Evolutionary conservation across 2,888 invertebrate species (phyloP), one percentile per base, ranked within the genome.

Genomic region (Villa cingulata): DNA sequence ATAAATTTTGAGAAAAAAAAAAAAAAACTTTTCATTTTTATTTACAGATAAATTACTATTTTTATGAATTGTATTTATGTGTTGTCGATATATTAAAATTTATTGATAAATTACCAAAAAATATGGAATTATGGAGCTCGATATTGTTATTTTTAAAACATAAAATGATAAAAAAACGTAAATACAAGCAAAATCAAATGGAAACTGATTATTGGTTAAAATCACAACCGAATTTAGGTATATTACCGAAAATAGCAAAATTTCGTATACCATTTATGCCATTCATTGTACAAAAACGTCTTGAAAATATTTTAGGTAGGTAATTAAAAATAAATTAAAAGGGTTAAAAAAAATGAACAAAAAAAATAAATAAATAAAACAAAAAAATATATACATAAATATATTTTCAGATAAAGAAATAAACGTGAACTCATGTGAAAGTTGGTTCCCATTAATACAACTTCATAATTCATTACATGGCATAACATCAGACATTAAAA

Each of bases 391-490:
- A n/a, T n/a, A n/a, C n/a, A n/a, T n/a, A n/a, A n/a, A n/a, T 37
- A 37, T 32, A 38, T 18, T 42, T 55, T 6, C 40, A 66, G 70
- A 62, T 42, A 59, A 60, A 41, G 70, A 70, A 52, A 49, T 70
- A 1, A 61, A 58, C 51, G 63, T 69, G n/a, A 66, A 65, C 40
- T 68, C 65, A 46, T 70, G 68, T 34, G 63, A 65, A 45, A 64
- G 63, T 45, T 70, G 68, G 68, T 68, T 68, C 50, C 67, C 70
- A 2, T 56, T 70, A 16, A 66, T 70, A 43, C 58, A 66, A 45
- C 59, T 68, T 58, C 63, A 65, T 48, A 61, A 61, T 9, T 53
- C 60, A 6, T 55, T 68, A 1, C 62, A 65, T 41, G 44, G 45
- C 27, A 48, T 45, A 9, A 49, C 53, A 29, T 58, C 62, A 15